A percentile compares a stretch with the other conserved stretches of the same genome.
These are phyloP conservation scores for Heteropelma amictum DNA, from an alignment of 2,888 invertebrate species.

Conservation along the genomic window DNA sequence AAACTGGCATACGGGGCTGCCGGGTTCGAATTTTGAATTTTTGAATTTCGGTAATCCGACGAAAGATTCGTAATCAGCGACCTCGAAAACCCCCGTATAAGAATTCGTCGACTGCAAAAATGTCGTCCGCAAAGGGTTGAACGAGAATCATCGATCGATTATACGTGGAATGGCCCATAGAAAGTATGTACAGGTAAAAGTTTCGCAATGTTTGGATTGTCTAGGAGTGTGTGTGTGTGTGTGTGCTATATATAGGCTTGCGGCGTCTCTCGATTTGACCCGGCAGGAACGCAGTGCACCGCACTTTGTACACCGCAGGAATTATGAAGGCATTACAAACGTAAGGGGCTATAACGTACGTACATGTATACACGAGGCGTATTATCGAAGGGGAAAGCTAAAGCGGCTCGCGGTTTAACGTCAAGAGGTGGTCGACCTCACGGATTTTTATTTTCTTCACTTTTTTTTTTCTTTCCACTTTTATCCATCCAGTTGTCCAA, in stretches of 20 bases:
- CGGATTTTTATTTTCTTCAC: constrained; percentile 10
- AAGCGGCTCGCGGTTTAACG: constrained; percentile 36
- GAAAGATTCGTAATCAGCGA: too few relatives aligned
- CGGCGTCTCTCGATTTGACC: constrained; percentile 45
- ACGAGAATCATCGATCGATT: background rate
- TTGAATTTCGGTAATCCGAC: too few relatives aligned
- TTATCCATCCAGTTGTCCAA: constrained; percentile 8
- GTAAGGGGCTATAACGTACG: constrained; percentile 28
- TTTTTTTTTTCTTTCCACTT: constrained; percentile 12
- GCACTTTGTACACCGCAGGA: constrained; percentile 52
- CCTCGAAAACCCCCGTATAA: too few relatives aligned
- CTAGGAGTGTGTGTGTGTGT: constrained; percentile 22
- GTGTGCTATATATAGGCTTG: constrained; percentile 4
- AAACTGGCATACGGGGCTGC: too few relatives aligned
- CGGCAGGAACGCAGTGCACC: constrained; percentile 47
- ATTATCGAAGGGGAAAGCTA: constrained; percentile 60
- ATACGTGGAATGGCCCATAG: background rate
- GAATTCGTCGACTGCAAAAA: too few relatives aligned
- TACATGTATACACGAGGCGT: background rate
- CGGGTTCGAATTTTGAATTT: too few relatives aligned
- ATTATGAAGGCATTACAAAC: constrained; percentile 54
- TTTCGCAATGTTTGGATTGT: constrained; percentile 51
- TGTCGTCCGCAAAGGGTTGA: background rate
- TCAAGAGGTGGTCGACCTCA: constrained; percentile 49
- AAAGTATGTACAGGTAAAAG: constrained; percentile 20